Percentiles rank a stretch among this genome's conserved stretches.
These are phyloP conservation scores for Serripes groenlandicus DNA, from an alignment of 2,888 invertebrate species.

Conservation along the genomic window DNA sequence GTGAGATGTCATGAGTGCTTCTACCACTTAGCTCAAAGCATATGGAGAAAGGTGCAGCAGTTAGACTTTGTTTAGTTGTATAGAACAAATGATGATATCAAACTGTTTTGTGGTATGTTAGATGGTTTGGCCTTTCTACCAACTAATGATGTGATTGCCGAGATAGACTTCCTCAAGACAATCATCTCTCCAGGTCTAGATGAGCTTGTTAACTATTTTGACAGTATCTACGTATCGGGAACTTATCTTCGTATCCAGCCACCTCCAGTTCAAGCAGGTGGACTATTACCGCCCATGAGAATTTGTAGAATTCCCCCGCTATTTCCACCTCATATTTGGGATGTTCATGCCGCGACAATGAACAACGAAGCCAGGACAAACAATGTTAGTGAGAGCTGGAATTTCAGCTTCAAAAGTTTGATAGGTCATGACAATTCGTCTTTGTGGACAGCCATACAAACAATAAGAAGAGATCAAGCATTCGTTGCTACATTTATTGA, in stretches of 20 bases:
- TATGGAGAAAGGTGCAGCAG: slow-evolving; percentile 28
- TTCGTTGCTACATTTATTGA: not conserved
- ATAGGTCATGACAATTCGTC: slow-evolving; percentile 10
- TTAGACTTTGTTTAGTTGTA: slow-evolving; percentile 4
- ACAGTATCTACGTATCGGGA: slow-evolving; percentile 15
- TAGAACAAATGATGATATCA: slow-evolving; percentile 6
- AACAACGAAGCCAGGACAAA: slow-evolving; percentile 2
- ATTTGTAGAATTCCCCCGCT: not conserved
- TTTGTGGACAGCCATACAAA: slow-evolving; percentile 20
- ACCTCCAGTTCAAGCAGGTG: not conserved
- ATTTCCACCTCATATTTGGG: not conserved
- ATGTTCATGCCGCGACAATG: slow-evolving; percentile 8
- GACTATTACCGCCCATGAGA: not conserved
- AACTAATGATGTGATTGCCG: not conserved
- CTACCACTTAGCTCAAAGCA: slow-evolving; percentile 29
- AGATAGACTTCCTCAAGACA: slow-evolving; percentile 9
- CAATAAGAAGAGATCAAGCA: slow-evolving; percentile 12
- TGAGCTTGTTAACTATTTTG: not conserved
- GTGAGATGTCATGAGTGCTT: slow-evolving; percentile 3
- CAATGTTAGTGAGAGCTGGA: slow-evolving; percentile 23
- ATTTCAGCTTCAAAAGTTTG: not conserved
- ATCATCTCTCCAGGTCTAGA: not conserved
- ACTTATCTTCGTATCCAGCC: not conserved
- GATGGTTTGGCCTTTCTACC: slow-evolving; percentile 23
- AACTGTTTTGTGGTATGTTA: slow-evolving; percentile 25